Conservation (phyloP, 2,113 vertebrate species). For the Anthoscopus minutus region DNA sequence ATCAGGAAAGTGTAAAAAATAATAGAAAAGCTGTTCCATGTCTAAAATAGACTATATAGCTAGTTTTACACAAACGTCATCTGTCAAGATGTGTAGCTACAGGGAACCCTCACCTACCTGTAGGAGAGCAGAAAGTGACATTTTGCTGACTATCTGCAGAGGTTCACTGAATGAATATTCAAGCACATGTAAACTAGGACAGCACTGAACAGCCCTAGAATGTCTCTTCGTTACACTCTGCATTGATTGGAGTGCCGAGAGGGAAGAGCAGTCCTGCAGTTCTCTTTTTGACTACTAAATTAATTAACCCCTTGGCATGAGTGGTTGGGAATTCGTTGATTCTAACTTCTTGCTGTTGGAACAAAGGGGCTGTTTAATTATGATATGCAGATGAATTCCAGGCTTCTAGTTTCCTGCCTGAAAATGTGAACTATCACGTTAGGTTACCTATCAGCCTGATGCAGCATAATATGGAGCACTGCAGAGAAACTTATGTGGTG, state of each 20-base stretch:
- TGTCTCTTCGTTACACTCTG: constrained; percentile 11
- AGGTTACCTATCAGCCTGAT: constrained; percentile 7
- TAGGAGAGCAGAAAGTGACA: background rate
- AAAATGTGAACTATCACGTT: background rate
- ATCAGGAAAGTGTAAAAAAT: background rate
- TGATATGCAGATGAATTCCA: constrained; percentile 47
- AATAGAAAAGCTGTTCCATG: background rate
- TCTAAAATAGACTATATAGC: background rate
- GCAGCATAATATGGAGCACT: background rate
- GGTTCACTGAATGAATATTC: constrained; percentile 48
- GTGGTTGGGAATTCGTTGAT: constrained; percentile 13
- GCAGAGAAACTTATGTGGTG: background rate
- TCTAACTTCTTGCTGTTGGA: constrained; percentile 18
- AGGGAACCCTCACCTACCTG: background rate
- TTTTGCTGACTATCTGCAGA: constrained; percentile 5
- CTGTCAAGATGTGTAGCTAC: background rate
- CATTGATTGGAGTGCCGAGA: background rate
- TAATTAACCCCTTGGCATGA: constrained; percentile 62
- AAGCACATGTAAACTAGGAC: constrained; percentile 36
- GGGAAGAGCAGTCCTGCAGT: background rate
- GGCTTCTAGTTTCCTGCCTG: constrained; percentile 16
- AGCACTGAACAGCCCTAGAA: constrained; percentile 25
- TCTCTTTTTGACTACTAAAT: constrained; percentile 44
- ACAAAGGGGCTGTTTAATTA: constrained; percentile 60
- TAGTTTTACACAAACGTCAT: background rate